A percentile compares a stretch with the other conserved stretches of the same genome.
Conservation (phyloP, 1,140 invertebrate species). For the Scaptomyza graminum region DNA sequence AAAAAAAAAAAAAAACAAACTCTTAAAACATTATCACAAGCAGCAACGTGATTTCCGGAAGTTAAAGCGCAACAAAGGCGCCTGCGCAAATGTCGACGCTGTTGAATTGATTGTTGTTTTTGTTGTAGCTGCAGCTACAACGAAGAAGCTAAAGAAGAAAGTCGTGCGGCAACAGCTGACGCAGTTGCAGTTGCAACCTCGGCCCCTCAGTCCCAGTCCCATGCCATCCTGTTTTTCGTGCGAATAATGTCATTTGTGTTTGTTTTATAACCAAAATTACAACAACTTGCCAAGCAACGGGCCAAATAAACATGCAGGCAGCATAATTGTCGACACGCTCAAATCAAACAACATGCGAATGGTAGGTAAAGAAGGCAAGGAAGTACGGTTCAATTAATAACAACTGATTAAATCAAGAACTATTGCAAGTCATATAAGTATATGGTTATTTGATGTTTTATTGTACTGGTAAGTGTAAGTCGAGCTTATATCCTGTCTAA, state of each 20-base stretch:
- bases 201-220: constrained; percentile 26
- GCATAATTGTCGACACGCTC: constrained; percentile 49
- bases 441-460: constrained; percentile 6
- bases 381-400: background rate
- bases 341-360: background rate
- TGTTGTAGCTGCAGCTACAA: constrained; percentile 25
- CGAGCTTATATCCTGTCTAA: background rate
- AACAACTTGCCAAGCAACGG: constrained; percentile 57
- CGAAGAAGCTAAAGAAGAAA: constrained; percentile 61
- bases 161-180: constrained; percentile 75
- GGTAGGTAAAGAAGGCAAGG: background rate
- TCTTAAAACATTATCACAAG: constrained; percentile 61
- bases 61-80: constrained; percentile 72
- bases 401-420: constrained; percentile 4
- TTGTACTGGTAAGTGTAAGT: background rate
- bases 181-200: constrained; percentile 32
- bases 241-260: constrained; percentile 81
- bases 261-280: constrained; percentile 78
- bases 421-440: background rate
- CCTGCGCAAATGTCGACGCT: constrained; percentile 72
- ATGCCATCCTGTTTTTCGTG: constrained; percentile 71
- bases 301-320: constrained; percentile 42
- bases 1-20: constrained; percentile 47
- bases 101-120: constrained; percentile 62
- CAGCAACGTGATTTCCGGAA: constrained; percentile 78